phyloP scores from a whole-genome alignment of 2,888 invertebrate genomes.

The Ceramica pisi region DNA sequence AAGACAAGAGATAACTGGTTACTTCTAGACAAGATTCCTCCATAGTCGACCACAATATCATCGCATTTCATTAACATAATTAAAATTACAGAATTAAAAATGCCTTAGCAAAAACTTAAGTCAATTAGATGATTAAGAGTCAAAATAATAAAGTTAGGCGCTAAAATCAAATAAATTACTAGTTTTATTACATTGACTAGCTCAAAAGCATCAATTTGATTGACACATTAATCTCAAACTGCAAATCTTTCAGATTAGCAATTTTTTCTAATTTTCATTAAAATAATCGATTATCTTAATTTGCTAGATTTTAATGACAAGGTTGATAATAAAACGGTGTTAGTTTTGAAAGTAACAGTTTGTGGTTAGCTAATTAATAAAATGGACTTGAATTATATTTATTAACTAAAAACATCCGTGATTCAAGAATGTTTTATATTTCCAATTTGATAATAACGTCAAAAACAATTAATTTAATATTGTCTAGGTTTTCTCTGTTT shows the following conservation, averaged over 20 bases:
- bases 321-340: neutral
- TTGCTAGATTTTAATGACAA: conserved; percentile 7
- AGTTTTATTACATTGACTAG: conserved; percentile 9
- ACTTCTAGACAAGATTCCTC: too few species aligned
- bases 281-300: conserved; percentile 23
- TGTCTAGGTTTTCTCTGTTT: neutral
- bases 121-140: neutral
- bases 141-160: neutral
- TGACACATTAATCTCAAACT: conserved; percentile 16
- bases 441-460: neutral
- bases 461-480: conserved; percentile 2
- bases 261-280: neutral
- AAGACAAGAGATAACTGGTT: neutral
- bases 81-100: neutral
- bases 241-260: conserved; percentile 45
- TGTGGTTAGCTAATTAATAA: conserved; percentile 21
- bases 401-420: neutral
- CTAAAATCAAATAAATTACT: conserved; percentile 30
- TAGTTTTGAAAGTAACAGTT: neutral
- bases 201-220: conserved; percentile 3
- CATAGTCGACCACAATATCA: too few species aligned
- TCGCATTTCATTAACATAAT: neutral
- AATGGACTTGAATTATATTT: neutral
- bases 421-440: neutral
- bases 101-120: neutral